A percentile compares a stretch with the other conserved stretches of the same genome.
These are phyloP conservation scores for Pissodes strobi DNA, from an alignment of 1,140 invertebrate species.

Conservation along the genomic window DNA sequence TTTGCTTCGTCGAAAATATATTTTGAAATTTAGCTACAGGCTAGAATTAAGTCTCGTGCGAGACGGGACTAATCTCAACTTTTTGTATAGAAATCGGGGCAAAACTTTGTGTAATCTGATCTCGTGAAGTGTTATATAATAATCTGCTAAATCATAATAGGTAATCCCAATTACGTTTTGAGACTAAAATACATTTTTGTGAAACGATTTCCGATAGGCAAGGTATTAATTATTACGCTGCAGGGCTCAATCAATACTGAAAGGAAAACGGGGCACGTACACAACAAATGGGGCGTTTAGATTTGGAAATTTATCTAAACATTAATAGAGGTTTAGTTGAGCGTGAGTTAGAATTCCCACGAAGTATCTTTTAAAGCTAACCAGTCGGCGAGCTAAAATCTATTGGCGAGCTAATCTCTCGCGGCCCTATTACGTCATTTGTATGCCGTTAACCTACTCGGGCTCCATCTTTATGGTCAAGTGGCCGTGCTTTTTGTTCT, in stretches of 20 bases:
- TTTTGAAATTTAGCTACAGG: too few relatives aligned
- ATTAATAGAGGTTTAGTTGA: slow-evolving; percentile 10
- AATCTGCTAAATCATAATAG: too few relatives aligned
- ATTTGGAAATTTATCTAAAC: slow-evolving; percentile 15
- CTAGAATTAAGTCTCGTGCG: too few relatives aligned
- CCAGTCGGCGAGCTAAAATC: slow-evolving; percentile 20
- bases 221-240: slow-evolving; percentile 11
- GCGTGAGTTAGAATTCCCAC: slow-evolving; percentile 11
- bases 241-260: slow-evolving; percentile 7
- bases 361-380: slow-evolving; percentile 20
- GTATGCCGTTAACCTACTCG: slow-evolving; percentile 23
- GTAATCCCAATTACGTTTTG: too few relatives aligned
- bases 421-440: slow-evolving; percentile 24
- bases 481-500: slow-evolving; percentile 25
- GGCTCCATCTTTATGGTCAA: slow-evolving; percentile 32
- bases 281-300: slow-evolving; percentile 15
- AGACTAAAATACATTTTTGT: slow-evolving; percentile 5
- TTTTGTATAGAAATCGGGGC: too few relatives aligned
- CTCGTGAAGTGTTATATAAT: too few relatives aligned
- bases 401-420: slow-evolving; percentile 22
- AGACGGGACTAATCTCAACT: too few relatives aligned
- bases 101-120: too few relatives aligned
- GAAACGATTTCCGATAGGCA: background rate
- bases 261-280: slow-evolving; percentile 17
- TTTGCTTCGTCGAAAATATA: too few relatives aligned